Percentiles rank a stretch among this genome's conserved stretches.
Evolutionary conservation across 1,140 invertebrate genomes (phyloP).

Genomic region (Battus philenor): DNA sequence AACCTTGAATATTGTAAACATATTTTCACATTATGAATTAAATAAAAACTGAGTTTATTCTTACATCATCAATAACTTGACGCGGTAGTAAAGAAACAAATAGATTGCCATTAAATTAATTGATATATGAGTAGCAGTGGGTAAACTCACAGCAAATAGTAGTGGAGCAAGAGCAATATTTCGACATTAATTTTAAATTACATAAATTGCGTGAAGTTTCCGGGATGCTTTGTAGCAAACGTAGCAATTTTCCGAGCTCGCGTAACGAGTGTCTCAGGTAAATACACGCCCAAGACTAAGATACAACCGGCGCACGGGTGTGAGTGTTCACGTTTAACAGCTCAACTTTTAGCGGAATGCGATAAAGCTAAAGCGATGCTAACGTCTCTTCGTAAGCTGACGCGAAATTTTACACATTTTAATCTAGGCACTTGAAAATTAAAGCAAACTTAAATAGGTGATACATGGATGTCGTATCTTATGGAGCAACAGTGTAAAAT

Average conservation of each 20-base stretch:
- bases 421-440: neutral
- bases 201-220: conserved; percentile 9
- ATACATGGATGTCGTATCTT: no score
- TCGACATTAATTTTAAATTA: conserved; percentile 2
- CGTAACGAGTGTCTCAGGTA: neutral
- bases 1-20: no score
- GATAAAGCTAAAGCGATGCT: conserved; percentile 2
- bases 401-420: conserved; percentile 8
- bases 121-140: no score
- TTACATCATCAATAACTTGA: no score
- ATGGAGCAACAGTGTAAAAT: no score
- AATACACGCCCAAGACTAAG: conserved; percentile 5
- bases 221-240: conserved; percentile 1
- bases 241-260: conserved; percentile 5
- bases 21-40: no score
- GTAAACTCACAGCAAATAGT: neutral
- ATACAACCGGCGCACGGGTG: neutral
- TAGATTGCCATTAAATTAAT: no score
- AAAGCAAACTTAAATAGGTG: no score
- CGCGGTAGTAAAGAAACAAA: no score
- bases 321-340: conserved; percentile 12
- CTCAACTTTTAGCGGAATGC: conserved; percentile 11
- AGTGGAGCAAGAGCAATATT: neutral
- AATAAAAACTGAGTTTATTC: no score
- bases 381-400: neutral